These are phyloP conservation scores for Hylomyscus alleni DNA, from an alignment of 2,797 vertebrate genomes.

Conservation along the genomic window DNA sequence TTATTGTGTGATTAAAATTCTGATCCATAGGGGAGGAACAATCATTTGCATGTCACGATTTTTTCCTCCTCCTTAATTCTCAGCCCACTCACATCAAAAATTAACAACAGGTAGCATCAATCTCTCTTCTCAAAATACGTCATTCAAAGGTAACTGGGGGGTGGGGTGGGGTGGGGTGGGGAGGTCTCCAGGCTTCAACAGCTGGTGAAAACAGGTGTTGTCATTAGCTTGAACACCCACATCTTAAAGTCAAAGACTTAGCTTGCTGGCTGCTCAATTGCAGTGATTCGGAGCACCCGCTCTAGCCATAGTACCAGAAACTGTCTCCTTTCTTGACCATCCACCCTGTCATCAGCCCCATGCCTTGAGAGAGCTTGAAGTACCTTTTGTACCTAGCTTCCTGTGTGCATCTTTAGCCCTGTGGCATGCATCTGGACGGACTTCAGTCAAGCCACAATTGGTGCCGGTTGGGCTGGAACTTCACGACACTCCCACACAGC, in stretches of 20 bases:
- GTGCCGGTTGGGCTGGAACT: no score
- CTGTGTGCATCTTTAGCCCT: neutral
- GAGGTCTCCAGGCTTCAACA: slow-evolving; percentile 2
- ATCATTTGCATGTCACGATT: slow-evolving; percentile 72
- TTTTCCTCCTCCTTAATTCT: slow-evolving; percentile 76
- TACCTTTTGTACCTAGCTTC: neutral
- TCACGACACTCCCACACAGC: neutral
- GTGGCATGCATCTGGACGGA: neutral
- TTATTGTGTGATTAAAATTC: slow-evolving; percentile 73
- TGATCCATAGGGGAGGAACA: slow-evolving; percentile 73
- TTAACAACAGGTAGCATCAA: slow-evolving; percentile 80
- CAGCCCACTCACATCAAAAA: slow-evolving; percentile 80
- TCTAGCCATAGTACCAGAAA: neutral
- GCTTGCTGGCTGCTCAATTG: neutral
- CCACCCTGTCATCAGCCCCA: no score
- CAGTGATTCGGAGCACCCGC: neutral
- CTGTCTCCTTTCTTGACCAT: neutral
- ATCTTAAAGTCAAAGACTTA: slow-evolving; percentile 17
- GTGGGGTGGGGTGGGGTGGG: neutral
- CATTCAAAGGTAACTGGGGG: slow-evolving; percentile 4
- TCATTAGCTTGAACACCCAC: slow-evolving; percentile 50
- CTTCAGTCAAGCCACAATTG: neutral
- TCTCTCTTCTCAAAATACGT: slow-evolving; percentile 66
- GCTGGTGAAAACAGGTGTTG: slow-evolving; percentile 39
- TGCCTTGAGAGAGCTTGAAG: neutral